phyloP scores from a whole-genome alignment of 1,140 invertebrate species.

The Macrosteles quadrilineatus region DNA sequence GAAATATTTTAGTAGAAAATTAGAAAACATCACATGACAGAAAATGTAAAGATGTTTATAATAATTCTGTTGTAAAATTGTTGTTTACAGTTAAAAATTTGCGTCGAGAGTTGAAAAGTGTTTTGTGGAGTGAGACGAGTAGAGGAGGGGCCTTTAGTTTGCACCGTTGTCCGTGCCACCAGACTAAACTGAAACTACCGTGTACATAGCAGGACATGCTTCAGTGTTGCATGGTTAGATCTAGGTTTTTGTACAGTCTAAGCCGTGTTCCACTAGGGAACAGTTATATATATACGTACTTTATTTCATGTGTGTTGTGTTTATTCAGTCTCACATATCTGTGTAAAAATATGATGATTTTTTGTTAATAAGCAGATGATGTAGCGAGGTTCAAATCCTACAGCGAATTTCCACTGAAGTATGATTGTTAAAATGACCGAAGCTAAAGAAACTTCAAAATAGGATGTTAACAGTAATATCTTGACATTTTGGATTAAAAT shows the following conservation, averaged over 20 bases:
- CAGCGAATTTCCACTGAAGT: too few relatives aligned
- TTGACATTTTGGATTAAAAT: too few relatives aligned
- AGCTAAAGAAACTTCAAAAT: too few relatives aligned
- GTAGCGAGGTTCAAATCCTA: too few relatives aligned
- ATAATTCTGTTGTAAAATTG: not conserved
- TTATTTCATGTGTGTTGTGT: conserved; percentile 24
- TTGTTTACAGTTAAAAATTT: not conserved
- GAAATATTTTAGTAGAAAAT: not conserved
- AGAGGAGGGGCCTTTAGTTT: conserved; percentile 20
- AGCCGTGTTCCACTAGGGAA: not conserved
- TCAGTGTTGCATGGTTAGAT: conserved; percentile 18
- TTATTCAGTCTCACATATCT: conserved; percentile 13
- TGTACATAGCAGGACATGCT: conserved; percentile 20
- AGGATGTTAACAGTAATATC: too few relatives aligned
- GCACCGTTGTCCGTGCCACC: not conserved
- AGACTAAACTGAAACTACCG: not conserved
- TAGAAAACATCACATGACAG: too few relatives aligned
- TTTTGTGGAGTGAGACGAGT: not conserved
- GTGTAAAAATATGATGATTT: not conserved
- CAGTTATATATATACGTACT: conserved; percentile 19
- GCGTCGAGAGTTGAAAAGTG: conserved; percentile 20
- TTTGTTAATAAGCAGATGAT: not conserved
- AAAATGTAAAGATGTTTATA: not conserved
- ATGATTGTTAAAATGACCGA: too few relatives aligned
- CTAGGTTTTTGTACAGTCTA: conserved; percentile 24